Evolutionary conservation across 2,888 invertebrate genomes (phyloP).

Genomic region (Cryptus armator): DNA sequence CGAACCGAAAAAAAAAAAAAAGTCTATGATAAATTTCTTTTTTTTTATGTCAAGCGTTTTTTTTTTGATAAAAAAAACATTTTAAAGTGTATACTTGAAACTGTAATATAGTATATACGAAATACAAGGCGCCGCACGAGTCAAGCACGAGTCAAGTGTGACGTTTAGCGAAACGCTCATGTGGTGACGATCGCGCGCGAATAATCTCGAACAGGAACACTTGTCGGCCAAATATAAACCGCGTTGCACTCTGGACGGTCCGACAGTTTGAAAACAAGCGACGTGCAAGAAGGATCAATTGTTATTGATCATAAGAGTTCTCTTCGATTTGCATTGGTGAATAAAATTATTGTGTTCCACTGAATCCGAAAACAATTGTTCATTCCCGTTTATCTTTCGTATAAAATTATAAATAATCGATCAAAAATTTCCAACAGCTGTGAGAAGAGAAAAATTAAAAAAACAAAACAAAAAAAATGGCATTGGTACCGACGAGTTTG

Average conservation of each 20-base stretch:
- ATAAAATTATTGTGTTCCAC: neutral
- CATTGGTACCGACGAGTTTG: constrained; percentile 91
- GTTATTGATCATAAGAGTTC: neutral
- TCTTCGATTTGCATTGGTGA: constrained; percentile 2
- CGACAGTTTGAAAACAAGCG: constrained; percentile 68
- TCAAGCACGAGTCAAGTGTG: too few species aligned
- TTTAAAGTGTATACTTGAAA: neutral
- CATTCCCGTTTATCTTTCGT: too few species aligned
- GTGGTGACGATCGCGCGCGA: constrained; percentile 53
- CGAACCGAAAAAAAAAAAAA: neutral
- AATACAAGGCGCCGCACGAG: neutral
- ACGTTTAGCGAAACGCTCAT: constrained; percentile 2
- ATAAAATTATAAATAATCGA: neutral
- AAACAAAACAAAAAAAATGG: constrained; percentile 86
- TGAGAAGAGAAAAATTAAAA: neutral
- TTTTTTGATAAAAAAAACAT: neutral
- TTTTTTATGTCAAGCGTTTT: neutral
- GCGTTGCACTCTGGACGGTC: constrained; percentile 49
- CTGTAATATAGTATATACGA: neutral
- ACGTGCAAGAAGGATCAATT: constrained; percentile 53
- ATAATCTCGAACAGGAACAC: constrained; percentile 59
- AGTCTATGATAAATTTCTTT: too few species aligned
- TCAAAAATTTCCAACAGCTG: neutral
- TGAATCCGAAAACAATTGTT: neutral
- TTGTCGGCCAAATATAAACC: constrained; percentile 69